Evolutionary conservation across 2,888 invertebrate genomes (phyloP).

Genomic region (Synergus japonicus): DNA sequence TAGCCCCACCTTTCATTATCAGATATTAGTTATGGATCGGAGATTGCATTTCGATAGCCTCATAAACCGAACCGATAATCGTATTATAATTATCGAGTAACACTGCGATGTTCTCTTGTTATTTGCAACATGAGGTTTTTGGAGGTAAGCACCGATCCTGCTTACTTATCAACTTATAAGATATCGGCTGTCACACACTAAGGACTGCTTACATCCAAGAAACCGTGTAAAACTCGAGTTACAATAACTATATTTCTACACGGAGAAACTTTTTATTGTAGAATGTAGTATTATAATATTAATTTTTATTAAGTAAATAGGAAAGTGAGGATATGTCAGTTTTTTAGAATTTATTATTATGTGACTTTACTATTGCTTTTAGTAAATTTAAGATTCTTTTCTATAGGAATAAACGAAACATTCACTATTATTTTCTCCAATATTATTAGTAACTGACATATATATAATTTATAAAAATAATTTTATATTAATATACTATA

Average conservation of each 20-base stretch:
- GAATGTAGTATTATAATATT: no score
- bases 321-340: no score
- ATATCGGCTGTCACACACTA: not conserved
- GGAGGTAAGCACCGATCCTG: not conserved
- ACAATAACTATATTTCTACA: conserved; percentile 5
- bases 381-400: no score
- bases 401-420: no score
- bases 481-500: no score
- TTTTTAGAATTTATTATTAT: no score
- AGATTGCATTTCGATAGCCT: not conserved
- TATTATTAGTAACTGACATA: no score
- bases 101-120: not conserved
- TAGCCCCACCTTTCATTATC: not conserved
- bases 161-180: conserved; percentile 3
- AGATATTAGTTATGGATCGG: not conserved
- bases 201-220: not conserved
- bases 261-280: no score
- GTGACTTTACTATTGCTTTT: no score
- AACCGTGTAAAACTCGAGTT: not conserved
- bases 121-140: conserved; percentile 2
- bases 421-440: no score
- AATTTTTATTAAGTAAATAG: no score
- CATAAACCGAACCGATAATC: not conserved
- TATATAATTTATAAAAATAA: no score
- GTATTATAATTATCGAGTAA: not conserved